Evolutionary conservation across 64 coral and sea anemone species (phyloP).

Genomic region (Stichodactyla mertensii): DNA sequence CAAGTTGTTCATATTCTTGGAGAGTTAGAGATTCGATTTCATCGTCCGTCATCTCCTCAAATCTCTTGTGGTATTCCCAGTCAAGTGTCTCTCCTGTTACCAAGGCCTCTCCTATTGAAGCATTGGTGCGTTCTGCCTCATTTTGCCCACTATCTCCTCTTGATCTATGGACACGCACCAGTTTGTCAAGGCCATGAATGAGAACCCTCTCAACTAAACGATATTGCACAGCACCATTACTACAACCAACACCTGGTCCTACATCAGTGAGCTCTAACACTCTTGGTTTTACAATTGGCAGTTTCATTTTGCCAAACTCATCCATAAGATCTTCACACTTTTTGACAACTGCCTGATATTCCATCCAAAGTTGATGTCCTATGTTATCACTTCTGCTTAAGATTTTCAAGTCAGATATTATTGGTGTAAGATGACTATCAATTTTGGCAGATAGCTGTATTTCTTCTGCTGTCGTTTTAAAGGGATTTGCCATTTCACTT

Average conservation of each 20-base stretch:
- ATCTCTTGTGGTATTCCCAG: constrained; percentile 41
- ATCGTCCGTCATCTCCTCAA: constrained; percentile 32
- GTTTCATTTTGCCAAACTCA: constrained; percentile 9
- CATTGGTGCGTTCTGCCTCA: constrained; percentile 44
- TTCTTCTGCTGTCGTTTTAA: too few species aligned
- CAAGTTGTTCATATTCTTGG: constrained; percentile 16
- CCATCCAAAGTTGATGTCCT: too few species aligned
- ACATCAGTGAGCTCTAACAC: constrained; percentile 34
- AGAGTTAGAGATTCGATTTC: constrained; percentile 35
- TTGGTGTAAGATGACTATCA: too few species aligned
- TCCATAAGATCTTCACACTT: background rate
- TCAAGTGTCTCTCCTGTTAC: constrained; percentile 25
- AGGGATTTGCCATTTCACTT: too few species aligned
- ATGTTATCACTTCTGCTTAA: too few species aligned
- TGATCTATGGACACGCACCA: constrained; percentile 16
- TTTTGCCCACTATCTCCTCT: constrained; percentile 8
- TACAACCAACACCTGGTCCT: constrained; percentile 27
- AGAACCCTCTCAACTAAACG: background rate
- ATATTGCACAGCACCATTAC: constrained; percentile 8
- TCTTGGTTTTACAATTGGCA: constrained; percentile 36
- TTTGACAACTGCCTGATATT: background rate
- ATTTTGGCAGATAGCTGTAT: too few species aligned
- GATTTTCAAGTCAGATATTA: too few species aligned
- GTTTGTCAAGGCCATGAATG: background rate
- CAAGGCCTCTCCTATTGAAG: constrained; percentile 47